Evolutionary conservation across 2,797 vertebrate species (phyloP).

Genomic region (Phalloptychus januarius): DNA sequence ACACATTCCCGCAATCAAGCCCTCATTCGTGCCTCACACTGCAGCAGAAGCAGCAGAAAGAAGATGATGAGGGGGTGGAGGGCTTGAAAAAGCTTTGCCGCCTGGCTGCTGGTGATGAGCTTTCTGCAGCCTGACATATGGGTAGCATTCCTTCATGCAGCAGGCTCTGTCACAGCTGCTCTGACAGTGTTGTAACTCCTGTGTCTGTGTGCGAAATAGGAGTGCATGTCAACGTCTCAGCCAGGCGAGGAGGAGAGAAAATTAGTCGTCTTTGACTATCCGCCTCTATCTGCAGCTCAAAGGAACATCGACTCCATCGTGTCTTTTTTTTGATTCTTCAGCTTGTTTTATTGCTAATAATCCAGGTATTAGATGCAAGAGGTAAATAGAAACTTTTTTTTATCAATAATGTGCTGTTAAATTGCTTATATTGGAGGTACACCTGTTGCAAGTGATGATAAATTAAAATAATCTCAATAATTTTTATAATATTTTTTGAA

Average conservation of each 20-base stretch:
- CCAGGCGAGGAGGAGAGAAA: conserved; percentile 35
- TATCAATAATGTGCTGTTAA: not conserved
- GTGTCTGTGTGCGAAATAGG: conserved; percentile 52
- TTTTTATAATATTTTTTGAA: too few relatives aligned
- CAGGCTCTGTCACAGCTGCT: conserved; percentile 61
- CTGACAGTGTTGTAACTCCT: conserved; percentile 55
- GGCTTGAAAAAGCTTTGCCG: conserved; percentile 49
- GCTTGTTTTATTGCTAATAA: not conserved
- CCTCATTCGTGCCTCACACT: conserved; percentile 32
- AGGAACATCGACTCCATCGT: conserved; percentile 10
- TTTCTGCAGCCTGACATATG: conserved; percentile 65
- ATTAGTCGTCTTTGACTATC: conserved; percentile 36
- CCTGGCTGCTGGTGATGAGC: conserved; percentile 68
- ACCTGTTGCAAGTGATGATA: too few relatives aligned
- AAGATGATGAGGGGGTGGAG: conserved; percentile 32
- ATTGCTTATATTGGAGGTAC: not conserved
- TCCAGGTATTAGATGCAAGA: not conserved
- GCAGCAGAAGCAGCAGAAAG: conserved; percentile 26
- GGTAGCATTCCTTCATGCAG: conserved; percentile 49
- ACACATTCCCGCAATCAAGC: conserved; percentile 27
- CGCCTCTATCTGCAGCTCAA: conserved; percentile 6
- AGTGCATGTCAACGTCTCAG: conserved; percentile 65
- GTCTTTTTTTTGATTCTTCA: not conserved
- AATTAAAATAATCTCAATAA: too few relatives aligned
- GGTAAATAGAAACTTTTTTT: not conserved